phyloP scores from a whole-genome alignment of 2,888 invertebrate genomes.

The Lymantria monacha region DNA sequence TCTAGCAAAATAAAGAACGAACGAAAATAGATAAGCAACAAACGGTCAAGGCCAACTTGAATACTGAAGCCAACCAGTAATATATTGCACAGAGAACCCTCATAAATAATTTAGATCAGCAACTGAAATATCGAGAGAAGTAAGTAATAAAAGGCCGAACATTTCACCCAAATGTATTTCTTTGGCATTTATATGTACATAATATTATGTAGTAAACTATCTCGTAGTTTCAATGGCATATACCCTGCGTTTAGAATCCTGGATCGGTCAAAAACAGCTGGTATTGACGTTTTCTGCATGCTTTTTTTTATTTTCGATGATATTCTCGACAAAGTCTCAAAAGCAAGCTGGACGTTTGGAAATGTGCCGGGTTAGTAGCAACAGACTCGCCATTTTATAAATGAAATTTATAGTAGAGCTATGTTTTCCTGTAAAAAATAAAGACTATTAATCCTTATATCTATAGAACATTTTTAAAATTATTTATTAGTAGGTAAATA shows the following conservation, averaged over 20 bases:
- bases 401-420: no score
- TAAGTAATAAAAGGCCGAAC: constrained; percentile 24
- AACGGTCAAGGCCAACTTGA: constrained; percentile 9
- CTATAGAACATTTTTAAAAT: no score
- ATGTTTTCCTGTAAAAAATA: no score
- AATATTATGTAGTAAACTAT: neutral
- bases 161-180: constrained; percentile 10
- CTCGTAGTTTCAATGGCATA: neutral
- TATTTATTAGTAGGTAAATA: no score
- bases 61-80: constrained; percentile 6
- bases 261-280: no score
- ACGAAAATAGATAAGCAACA: constrained; percentile 2
- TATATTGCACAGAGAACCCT: constrained; percentile 21
- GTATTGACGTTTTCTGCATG: no score
- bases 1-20: neutral
- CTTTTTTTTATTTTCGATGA: no score
- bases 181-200: constrained; percentile 2
- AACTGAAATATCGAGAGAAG: constrained; percentile 10
- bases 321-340: no score
- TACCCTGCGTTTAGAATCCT: neutral
- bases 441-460: no score
- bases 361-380: no score
- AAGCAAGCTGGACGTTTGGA: no score
- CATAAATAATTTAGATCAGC: constrained; percentile 32
- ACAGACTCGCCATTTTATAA: no score